Conservation (phyloP, 2,888 invertebrate genomes). For the Morpho deidamia region DNA sequence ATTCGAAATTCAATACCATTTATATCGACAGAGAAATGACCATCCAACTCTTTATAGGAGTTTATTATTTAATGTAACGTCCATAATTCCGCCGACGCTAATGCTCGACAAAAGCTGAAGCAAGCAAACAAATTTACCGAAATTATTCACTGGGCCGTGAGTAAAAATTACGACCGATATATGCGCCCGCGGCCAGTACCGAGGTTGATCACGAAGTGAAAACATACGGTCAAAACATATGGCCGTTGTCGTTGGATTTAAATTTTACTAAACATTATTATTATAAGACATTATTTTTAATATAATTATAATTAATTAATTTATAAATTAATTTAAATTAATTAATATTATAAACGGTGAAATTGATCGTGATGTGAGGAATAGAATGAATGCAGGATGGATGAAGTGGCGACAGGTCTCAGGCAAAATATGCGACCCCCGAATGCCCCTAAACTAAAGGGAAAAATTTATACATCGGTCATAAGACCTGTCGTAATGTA, state of each 20-base stretch:
- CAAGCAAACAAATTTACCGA: slow-evolving; percentile 73
- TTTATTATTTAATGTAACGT: slow-evolving; percentile 58
- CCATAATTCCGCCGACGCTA: slow-evolving; percentile 55
- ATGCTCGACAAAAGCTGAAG: slow-evolving; percentile 59
- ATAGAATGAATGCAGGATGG: too few relatives aligned
- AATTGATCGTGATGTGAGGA: too few relatives aligned
- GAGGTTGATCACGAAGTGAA: slow-evolving; percentile 20
- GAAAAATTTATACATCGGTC: too few relatives aligned
- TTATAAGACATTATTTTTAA: too few relatives aligned
- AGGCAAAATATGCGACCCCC: too few relatives aligned
- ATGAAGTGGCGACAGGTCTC: too few relatives aligned
- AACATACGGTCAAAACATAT: slow-evolving; percentile 15
- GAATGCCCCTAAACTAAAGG: too few relatives aligned
- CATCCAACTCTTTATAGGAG: slow-evolving; percentile 16
- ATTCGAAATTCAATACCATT: slow-evolving; percentile 12
- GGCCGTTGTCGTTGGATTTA: background rate
- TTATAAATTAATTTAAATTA: too few relatives aligned
- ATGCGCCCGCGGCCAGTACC: slow-evolving; percentile 44
- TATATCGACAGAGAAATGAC: slow-evolving; percentile 27
- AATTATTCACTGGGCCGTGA: slow-evolving; percentile 60
- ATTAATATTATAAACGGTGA: too few relatives aligned
- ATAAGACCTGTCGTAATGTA: too few relatives aligned
- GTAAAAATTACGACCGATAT: slow-evolving; percentile 53
- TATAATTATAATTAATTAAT: too few relatives aligned
- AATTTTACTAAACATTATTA: too few relatives aligned